Percentiles rank a stretch among this genome's conserved stretches.
These are phyloP conservation scores for Muntiacus reevesi DNA, from an alignment of 2,113 vertebrate genomes.

Conservation along the genomic window DNA sequence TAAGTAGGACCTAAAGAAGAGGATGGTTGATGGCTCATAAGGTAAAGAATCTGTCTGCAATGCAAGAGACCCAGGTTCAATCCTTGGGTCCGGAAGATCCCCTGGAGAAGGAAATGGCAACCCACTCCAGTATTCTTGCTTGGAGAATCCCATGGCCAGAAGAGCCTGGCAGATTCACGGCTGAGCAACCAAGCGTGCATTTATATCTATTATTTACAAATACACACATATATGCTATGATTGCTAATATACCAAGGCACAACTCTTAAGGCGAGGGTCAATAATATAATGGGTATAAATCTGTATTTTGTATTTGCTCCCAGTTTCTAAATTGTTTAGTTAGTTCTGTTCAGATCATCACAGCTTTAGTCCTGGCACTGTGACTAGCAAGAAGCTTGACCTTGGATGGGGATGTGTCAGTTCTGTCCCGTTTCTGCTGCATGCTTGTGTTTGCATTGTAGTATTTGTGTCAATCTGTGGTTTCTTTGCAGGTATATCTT, in stretches of 20 bases:
- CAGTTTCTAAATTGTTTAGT: not conserved
- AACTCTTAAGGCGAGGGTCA: not conserved
- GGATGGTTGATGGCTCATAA: not conserved
- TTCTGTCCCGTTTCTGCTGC: not conserved
- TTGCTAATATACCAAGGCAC: not conserved
- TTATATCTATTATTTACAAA: not conserved
- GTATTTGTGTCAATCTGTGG: not conserved
- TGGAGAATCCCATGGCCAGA: not conserved
- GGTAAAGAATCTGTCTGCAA: not conserved
- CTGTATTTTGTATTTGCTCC: not conserved
- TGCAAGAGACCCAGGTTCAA: not conserved
- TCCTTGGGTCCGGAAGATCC: not conserved
- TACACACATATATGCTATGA: not conserved
- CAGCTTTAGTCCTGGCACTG: not conserved
- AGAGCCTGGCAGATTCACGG: not conserved
- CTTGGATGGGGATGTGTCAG: not conserved
- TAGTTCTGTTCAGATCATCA: not conserved
- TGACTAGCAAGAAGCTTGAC: not conserved
- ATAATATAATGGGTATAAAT: not conserved
- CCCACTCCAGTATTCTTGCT: not conserved
- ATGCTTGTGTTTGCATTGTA: not conserved
- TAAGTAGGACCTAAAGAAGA: not conserved
- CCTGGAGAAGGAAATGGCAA: not conserved
- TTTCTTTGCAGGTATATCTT: constrained; percentile 12
- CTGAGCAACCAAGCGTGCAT: not conserved